phyloP scores from a whole-genome alignment of 2,113 vertebrate genomes.

The Seriola aureovittata region DNA sequence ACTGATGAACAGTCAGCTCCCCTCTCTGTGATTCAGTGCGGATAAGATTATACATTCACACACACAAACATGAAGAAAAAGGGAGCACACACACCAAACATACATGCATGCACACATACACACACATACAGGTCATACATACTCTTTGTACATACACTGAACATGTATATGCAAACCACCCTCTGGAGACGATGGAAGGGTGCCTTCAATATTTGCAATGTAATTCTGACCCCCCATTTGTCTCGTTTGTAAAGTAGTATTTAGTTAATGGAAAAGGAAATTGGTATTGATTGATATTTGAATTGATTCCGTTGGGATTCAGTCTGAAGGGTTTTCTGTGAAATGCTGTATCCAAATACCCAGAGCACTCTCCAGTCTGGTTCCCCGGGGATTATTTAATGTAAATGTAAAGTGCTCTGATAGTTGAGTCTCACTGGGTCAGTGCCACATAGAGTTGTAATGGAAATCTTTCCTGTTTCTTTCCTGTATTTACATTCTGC shows the following conservation, averaged over 20 bases:
- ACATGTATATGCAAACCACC: neutral
- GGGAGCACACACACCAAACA: neutral
- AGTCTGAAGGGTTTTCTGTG: slow-evolving; percentile 19
- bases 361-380: slow-evolving; percentile 24
- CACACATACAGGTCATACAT: neutral
- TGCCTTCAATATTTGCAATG: slow-evolving; percentile 7
- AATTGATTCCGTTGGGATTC: slow-evolving; percentile 36
- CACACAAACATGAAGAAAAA: neutral
- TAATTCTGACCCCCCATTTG: neutral
- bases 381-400: slow-evolving; percentile 45
- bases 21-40: slow-evolving; percentile 1
- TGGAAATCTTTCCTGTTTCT: neutral
- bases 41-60: neutral
- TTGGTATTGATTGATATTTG: slow-evolving; percentile 36
- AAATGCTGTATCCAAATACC: slow-evolving; percentile 31
- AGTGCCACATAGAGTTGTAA: slow-evolving; percentile 12
- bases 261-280: slow-evolving; percentile 41
- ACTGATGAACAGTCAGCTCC: slow-evolving; percentile 46
- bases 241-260: slow-evolving; percentile 6
- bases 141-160: neutral
- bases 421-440: slow-evolving; percentile 7
- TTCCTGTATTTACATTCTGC: slow-evolving; percentile 32
- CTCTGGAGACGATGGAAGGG: slow-evolving; percentile 1
- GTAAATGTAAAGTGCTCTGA: slow-evolving; percentile 46
- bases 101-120: neutral